Percentiles rank a stretch among this genome's conserved stretches.
Evolutionary conservation across 92 coral and sea anemone genomes (phyloP).

Genomic region (Heliopora coerulea): DNA sequence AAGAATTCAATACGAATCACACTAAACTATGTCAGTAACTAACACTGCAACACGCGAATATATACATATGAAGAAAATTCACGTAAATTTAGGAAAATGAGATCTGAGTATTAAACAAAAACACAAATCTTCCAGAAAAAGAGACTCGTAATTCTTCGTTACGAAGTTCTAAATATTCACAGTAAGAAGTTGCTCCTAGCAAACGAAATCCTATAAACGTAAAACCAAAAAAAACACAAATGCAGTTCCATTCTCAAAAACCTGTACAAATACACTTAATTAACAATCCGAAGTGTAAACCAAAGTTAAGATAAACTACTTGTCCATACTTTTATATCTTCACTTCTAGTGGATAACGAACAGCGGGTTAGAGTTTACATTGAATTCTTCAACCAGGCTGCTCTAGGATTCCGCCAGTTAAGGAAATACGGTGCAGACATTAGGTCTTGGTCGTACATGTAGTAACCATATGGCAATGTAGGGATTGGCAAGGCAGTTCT

Average conservation of each 20-base stretch:
- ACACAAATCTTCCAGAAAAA: not conserved
- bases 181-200: too few relatives aligned
- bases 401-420: slow-evolving; percentile 34
- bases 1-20: slow-evolving; percentile 1
- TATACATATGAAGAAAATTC: too few relatives aligned
- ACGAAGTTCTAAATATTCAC: not conserved
- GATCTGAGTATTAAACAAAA: too few relatives aligned
- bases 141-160: not conserved
- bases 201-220: too few relatives aligned
- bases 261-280: too few relatives aligned
- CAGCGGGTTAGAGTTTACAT: not conserved
- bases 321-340: not conserved
- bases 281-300: too few relatives aligned
- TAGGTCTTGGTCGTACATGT: slow-evolving; percentile 33
- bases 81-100: too few relatives aligned
- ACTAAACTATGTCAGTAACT: not conserved
- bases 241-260: too few relatives aligned
- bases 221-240: too few relatives aligned
- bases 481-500: slow-evolving; percentile 29
- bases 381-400: slow-evolving; percentile 15
- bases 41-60: too few relatives aligned
- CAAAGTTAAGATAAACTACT: not conserved
- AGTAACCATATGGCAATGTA: slow-evolving; percentile 22
- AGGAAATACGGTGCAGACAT: slow-evolving; percentile 21
- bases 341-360: too few relatives aligned